These are phyloP conservation scores for Aphidius gifuensis DNA, from an alignment of 1,140 invertebrate genomes.

Conservation along the genomic window DNA sequence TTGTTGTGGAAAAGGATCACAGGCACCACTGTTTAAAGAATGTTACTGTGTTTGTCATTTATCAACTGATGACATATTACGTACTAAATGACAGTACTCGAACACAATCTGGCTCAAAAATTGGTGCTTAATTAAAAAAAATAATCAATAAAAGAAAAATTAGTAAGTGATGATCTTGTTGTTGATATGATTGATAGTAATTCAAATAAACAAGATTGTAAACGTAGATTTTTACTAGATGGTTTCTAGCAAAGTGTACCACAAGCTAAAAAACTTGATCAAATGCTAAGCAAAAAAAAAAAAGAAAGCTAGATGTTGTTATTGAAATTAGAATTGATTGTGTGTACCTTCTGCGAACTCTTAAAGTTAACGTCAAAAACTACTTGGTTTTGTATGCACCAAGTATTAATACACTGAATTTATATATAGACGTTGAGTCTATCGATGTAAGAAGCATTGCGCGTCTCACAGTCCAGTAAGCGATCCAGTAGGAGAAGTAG, in stretches of 20 bases:
- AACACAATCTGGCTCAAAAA: slow-evolving; percentile 79
- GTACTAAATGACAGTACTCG: slow-evolving; percentile 67
- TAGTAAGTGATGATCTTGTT: slow-evolving; percentile 94
- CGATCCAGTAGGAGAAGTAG: too few species aligned
- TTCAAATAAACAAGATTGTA: slow-evolving; percentile 87
- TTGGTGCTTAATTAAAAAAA: slow-evolving; percentile 81
- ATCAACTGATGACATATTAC: slow-evolving; percentile 93
- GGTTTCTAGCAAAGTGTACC: slow-evolving; percentile 94
- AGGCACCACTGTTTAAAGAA: slow-evolving; percentile 86
- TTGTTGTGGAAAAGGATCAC: slow-evolving; percentile 96
- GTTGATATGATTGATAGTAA: slow-evolving; percentile 92
- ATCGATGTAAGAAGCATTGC: too few species aligned
- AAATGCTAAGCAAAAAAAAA: slow-evolving; percentile 78
- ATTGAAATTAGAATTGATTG: slow-evolving; percentile 92
- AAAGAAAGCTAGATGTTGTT: slow-evolving; percentile 81
- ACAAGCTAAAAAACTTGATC: slow-evolving; percentile 93
- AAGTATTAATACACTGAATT: too few species aligned
- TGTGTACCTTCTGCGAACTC: too few species aligned
- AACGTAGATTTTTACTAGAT: slow-evolving; percentile 92
- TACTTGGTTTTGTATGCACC: too few species aligned
- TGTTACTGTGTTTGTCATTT: slow-evolving; percentile 93
- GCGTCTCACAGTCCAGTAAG: too few species aligned
- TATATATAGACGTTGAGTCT: too few species aligned
- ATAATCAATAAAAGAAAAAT: slow-evolving; percentile 88
- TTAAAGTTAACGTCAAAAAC: too few species aligned